Evolutionary conservation across 2,888 invertebrate genomes (phyloP), one percentile per base, ranked within the genome.

Genomic region (Terebella lapidaria): DNA sequence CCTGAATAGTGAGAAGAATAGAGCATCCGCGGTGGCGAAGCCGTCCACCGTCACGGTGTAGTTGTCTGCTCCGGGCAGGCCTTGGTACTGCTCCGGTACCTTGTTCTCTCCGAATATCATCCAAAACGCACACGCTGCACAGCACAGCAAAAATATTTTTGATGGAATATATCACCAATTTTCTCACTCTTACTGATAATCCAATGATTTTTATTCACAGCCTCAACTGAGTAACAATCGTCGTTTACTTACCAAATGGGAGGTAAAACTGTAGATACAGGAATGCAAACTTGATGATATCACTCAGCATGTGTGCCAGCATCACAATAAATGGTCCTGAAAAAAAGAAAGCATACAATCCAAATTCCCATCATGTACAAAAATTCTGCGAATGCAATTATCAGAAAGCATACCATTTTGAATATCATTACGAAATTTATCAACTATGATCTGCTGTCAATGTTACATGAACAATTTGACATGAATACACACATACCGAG

Each of bases 241-340:
- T n/a, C n/a, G n/a, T n/a, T 35, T 5, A n/a, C 76, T 76, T 64
- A 79, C 79, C 70, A 65, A 70, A 79, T 28, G 79, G 79, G 56
- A 78, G 72, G 66, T 71, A 79, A 65, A 79, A 78, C 64, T 74
- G 75, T 56, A 77, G 54, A 64, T 78, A 79, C 20, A 79, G 66
- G 61, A 77, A 76, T 20, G 67, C 59, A 67, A 79, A 78, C 58
- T 71, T 69, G 22, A 73, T 20, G 55, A 75, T 62, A 58, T 78
- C 78, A 45, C 67, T 67, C 4, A 74, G 27, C 75, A 78, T 78
- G 60, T 78, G 74, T 15, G 74, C 71, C 57, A 79, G 54, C 70
- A 78, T 79, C 29, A 79, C 79, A 62, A 79, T 76, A 62, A 79
- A 78, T 5, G 79, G 78, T n/a, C 79, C 79, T 76, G 70, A 25